These are phyloP conservation scores for Theretra japonica DNA, from an alignment of 2,888 invertebrate genomes.

Conservation along the genomic window DNA sequence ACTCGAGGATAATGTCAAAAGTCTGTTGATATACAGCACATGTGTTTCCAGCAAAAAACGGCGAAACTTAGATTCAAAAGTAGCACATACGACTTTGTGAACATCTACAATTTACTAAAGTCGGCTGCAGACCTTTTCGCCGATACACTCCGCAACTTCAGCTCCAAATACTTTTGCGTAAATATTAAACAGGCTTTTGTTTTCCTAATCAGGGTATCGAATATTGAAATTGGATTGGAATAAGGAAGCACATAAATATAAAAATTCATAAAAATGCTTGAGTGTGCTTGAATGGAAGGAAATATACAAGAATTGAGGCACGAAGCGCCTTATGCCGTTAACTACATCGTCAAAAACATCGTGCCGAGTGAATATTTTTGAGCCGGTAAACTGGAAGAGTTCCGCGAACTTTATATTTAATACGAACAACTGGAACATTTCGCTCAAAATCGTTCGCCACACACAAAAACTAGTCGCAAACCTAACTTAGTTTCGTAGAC, in stretches of 20 bases:
- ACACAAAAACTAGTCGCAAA: conserved; percentile 22
- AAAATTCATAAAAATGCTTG: conserved; percentile 9
- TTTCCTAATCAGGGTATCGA: conserved; percentile 16
- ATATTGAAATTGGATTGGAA: not conserved
- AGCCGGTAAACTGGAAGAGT: conserved; percentile 5
- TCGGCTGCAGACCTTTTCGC: conserved; percentile 16
- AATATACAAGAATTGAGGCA: conserved; percentile 10
- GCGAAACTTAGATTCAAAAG: conserved; percentile 21
- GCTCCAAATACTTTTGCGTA: not conserved
- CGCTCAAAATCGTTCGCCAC: conserved; percentile 23
- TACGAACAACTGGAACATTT: conserved; percentile 10
- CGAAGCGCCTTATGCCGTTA: conserved; percentile 13
- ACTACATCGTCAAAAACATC: conserved; percentile 12
- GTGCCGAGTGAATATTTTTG: conserved; percentile 13
- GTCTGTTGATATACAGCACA: conserved; percentile 25
- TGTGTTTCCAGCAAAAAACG: conserved; percentile 21
- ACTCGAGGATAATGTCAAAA: conserved; percentile 28
- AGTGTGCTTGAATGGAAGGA: conserved; percentile 7
- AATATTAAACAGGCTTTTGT: conserved; percentile 13
- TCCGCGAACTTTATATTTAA: conserved; percentile 4
- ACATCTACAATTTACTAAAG: conserved; percentile 21
- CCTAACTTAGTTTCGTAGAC: not conserved
- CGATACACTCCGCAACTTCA: conserved; percentile 12
- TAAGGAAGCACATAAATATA: conserved; percentile 6
- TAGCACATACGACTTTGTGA: conserved; percentile 26